Conservation (phyloP, 2,113 vertebrate genomes). For the Mixornis gularis region DNA sequence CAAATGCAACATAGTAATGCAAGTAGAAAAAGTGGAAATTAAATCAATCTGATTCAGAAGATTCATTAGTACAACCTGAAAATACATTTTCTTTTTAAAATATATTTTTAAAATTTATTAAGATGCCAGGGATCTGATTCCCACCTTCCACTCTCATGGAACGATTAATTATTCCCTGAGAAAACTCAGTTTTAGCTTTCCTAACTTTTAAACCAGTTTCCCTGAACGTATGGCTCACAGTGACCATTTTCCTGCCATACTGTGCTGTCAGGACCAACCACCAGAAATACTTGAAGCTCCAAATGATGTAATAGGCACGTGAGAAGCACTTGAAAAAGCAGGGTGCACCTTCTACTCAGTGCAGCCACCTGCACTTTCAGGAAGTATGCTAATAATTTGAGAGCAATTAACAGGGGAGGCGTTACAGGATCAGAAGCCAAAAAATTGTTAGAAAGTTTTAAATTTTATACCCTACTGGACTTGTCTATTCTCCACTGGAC, state of each 20-base stretch:
- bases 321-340: neutral
- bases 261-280: neutral
- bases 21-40: neutral
- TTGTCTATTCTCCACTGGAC: neutral
- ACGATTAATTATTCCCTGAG: neutral
- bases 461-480: neutral
- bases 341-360: accelerated
- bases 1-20: neutral
- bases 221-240: neutral
- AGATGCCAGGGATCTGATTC: neutral
- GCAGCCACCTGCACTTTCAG: neutral
- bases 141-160: neutral
- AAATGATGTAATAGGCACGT: neutral
- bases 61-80: neutral
- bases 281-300: neutral
- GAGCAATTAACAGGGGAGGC: neutral
- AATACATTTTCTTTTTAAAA: neutral
- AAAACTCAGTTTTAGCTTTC: neutral
- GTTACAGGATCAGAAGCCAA: neutral
- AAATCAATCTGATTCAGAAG: neutral
- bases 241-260: neutral
- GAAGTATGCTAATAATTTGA: neutral
- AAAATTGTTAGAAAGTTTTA: neutral
- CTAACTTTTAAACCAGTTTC: neutral
- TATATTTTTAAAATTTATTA: neutral